phyloP scores from a whole-genome alignment of 1,140 invertebrate species.

The Geopemphigus sp. region DNA sequence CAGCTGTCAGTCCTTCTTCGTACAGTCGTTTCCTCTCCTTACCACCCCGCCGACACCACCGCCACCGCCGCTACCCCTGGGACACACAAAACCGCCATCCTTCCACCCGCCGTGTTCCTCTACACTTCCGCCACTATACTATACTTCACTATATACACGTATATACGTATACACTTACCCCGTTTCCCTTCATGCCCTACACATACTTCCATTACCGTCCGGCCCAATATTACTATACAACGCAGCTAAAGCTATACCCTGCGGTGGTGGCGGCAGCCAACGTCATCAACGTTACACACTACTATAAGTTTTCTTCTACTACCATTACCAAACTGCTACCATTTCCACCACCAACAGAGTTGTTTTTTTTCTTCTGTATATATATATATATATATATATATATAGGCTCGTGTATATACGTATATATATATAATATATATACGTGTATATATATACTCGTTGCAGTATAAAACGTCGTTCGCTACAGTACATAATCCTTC shows the following conservation, averaged over 20 bases:
- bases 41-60: background rate
- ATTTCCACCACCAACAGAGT: conserved; percentile 5
- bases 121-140: background rate
- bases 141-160: background rate
- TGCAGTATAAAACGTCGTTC: background rate
- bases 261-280: conserved; percentile 18
- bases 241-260: conserved; percentile 37
- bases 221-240: conserved; percentile 23
- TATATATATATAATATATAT: background rate
- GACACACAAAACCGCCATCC: conserved; percentile 19
- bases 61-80: conserved; percentile 3
- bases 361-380: background rate
- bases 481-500: conserved; percentile 1
- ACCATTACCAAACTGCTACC: background rate
- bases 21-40: conserved; percentile 34
- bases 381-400: background rate
- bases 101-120: background rate
- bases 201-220: conserved; percentile 30
- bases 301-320: no score
- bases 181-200: conserved; percentile 11
- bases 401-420: no score
- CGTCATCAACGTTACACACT: conserved; percentile 20
- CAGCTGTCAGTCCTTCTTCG: conserved; percentile 47
- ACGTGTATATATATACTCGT: background rate
- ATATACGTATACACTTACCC: background rate